phyloP scores from a whole-genome alignment of 2,797 vertebrate genomes.

The Argya squamiceps region DNA sequence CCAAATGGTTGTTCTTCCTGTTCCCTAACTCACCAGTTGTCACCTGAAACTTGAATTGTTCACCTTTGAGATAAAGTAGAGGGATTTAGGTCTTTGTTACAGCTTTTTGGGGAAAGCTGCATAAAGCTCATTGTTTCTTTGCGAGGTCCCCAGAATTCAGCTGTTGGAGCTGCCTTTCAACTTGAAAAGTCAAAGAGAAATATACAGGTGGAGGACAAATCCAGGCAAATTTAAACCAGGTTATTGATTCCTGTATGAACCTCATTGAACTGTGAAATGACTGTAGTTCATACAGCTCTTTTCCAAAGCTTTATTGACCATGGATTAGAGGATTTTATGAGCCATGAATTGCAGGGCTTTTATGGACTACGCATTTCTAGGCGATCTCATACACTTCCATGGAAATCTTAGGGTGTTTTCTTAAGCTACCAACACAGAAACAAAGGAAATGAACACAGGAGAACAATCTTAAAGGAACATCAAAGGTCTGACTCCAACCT shows the following conservation, averaged over 20 bases:
- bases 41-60: neutral
- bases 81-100: neutral
- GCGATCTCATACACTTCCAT: conserved; percentile 32
- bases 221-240: conserved; percentile 27
- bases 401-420: conserved; percentile 60
- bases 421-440: conserved; percentile 68
- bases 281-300: conserved; percentile 34
- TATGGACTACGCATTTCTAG: conserved; percentile 30
- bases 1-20: neutral
- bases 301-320: conserved; percentile 61
- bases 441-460: conserved; percentile 65
- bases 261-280: conserved; percentile 56
- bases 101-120: neutral
- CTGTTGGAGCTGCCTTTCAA: neutral
- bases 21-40: neutral
- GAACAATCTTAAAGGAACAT: conserved; percentile 64
- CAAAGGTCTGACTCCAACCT: conserved; percentile 54
- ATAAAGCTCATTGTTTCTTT: neutral
- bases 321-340: conserved; percentile 62
- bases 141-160: neutral
- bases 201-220: conserved; percentile 40
- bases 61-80: neutral
- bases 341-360: conserved; percentile 58
- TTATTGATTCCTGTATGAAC: conserved; percentile 51
- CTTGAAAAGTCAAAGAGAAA: conserved; percentile 28